These are phyloP conservation scores for Perizoma flavofasciatum DNA, from an alignment of 2,888 invertebrate genomes.

Conservation along the genomic window DNA sequence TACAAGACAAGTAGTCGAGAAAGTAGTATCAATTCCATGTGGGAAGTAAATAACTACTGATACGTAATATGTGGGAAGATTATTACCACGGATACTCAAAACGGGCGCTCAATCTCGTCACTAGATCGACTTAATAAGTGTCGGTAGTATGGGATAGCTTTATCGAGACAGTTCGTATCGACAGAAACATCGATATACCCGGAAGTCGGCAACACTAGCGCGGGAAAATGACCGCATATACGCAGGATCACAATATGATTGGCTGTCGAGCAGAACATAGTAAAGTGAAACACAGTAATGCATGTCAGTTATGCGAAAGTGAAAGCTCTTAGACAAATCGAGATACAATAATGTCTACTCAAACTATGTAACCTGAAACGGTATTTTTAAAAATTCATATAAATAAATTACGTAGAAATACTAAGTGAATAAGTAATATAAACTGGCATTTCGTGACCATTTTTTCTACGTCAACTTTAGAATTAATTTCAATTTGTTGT, in stretches of 20 bases:
- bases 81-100: constrained; percentile 29
- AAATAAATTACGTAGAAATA: background rate
- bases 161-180: constrained; percentile 50
- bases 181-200: constrained; percentile 40
- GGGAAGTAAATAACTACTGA: constrained; percentile 16
- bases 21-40: constrained; percentile 20
- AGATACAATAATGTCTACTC: no score
- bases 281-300: constrained; percentile 15
- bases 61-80: constrained; percentile 10
- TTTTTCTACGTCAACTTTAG: constrained; percentile 7
- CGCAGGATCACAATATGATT: constrained; percentile 45
- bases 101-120: constrained; percentile 43
- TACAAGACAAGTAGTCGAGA: constrained; percentile 17
- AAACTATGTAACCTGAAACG: no score
- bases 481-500: constrained; percentile 8
- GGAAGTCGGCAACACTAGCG: constrained; percentile 45
- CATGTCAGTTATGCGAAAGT: background rate
- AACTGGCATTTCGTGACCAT: constrained; percentile 7
- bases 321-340: no score
- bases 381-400: no score
- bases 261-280: constrained; percentile 43
- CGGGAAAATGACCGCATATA: constrained; percentile 54
- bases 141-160: constrained; percentile 41
- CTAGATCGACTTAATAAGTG: constrained; percentile 47
- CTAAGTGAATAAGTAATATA: background rate